A percentile compares a stretch with the other conserved stretches of the same genome.
Evolutionary conservation across 1,140 invertebrate genomes (phyloP).

Genomic region (Tenebrio molitor): DNA sequence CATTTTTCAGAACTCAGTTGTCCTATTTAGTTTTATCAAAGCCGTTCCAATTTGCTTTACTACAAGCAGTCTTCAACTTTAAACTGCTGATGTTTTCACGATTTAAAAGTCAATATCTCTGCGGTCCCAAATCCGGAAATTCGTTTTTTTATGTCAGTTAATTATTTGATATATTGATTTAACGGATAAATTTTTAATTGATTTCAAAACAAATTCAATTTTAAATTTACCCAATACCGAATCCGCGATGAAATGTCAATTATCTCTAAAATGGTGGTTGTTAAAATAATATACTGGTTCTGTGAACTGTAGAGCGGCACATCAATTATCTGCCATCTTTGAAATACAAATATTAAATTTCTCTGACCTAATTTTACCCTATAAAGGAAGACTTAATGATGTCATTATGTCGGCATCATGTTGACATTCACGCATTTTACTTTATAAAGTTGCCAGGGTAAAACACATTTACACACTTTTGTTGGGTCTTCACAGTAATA

Average conservation of each 20-base stretch:
- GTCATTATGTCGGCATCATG: conserved; percentile 7
- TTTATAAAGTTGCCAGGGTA: neutral
- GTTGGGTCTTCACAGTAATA: too few relatives aligned
- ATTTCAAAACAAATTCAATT: too few relatives aligned
- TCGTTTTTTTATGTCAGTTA: neutral
- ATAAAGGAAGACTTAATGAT: conserved; percentile 30
- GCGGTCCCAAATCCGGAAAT: neutral
- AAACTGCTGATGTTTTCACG: neutral
- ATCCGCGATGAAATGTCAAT: too few relatives aligned
- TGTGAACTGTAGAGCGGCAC: conserved; percentile 2
- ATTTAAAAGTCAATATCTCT: neutral
- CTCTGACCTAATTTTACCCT: conserved; percentile 5
- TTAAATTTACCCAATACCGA: too few relatives aligned
- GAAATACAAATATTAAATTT: conserved; percentile 30
- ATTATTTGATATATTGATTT: too few relatives aligned
- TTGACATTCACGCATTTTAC: conserved; percentile 1
- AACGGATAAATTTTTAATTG: too few relatives aligned
- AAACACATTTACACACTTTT: neutral
- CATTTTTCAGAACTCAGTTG: too few relatives aligned
- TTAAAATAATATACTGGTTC: conserved; percentile 11
- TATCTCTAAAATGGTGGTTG: conserved; percentile 13
- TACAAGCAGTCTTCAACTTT: neutral
- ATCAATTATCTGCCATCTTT: conserved; percentile 10
- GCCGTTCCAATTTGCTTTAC: neutral
- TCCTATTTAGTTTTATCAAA: too few relatives aligned